Base-by-base conservation (phyloP, 2,888 invertebrate genomes). In the Xestobium rufovillosum region DNA sequence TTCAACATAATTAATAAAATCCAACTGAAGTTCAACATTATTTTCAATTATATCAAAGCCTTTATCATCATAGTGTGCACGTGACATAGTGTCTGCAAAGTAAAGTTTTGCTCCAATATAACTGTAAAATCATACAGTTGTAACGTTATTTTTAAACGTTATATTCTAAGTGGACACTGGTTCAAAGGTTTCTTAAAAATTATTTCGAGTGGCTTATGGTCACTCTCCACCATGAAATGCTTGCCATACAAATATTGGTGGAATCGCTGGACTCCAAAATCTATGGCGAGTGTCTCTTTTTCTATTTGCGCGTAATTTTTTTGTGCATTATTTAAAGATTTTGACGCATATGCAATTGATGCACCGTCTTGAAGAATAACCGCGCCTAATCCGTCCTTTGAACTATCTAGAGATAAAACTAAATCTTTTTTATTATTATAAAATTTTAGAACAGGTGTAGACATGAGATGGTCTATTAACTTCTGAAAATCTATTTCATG, bases 81-180 rank as follows among this genome's bases (percentile, higher is more conserved):
- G 33, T 12, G 52, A 56, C 16, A 50, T 39, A 14, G 50, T 41
- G 35, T 59, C 55, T 16, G 55, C 53, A 14, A 56, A 42, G 23
- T 43, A 38, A 44, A 58, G 48, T 23, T 51, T 32, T 34, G 46
- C 50, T 14, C 56, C 56, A 39, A 45, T 10, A 12, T 29, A 1
- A 43, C 30, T 11, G 9, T 25, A 34, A 34, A 26, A 25, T 39
- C 39, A 37, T 43, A 43, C 14, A 12, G 16, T 37, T 43, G 41
- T 26, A 47, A 19, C 6, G 8, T 37, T n/a, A 39, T 38, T 31
- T 8, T 23, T 14, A 43, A 13, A 34, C 33, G 32, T 25, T 43
- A 38, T 17, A 41, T 4, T 10, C 43, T 2, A 12, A 36, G 4
- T 3, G 41, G 38, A 13, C 33, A 32, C 25, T 35, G 11, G 10